Percentiles rank a stretch among this genome's conserved stretches.
Conservation (phyloP, 2,113 vertebrate genomes). For the Gymnarchus niloticus region DNA sequence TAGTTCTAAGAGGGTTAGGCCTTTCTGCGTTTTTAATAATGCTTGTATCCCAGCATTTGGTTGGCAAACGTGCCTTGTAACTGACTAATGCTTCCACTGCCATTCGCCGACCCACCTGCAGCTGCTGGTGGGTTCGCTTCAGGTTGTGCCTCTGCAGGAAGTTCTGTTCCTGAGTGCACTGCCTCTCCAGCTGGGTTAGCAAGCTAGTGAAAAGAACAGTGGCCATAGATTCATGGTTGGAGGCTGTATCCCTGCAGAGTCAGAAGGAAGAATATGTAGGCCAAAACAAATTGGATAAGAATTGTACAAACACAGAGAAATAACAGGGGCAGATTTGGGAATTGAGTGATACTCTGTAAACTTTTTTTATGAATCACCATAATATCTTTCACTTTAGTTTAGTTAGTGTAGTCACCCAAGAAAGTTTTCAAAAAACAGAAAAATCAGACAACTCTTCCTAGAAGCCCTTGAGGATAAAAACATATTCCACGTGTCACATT, state of each 20-base stretch:
- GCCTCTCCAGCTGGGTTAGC: conserved; percentile 81
- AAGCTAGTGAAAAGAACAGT: conserved; percentile 79
- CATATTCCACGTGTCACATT: too few relatives aligned
- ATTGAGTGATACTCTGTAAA: background rate
- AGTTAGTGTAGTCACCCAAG: background rate
- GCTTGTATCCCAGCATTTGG: background rate
- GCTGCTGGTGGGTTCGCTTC: conserved; percentile 86
- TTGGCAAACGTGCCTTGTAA: background rate
- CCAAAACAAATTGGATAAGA: too few relatives aligned
- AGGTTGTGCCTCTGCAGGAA: conserved; percentile 92
- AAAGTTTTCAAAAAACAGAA: background rate
- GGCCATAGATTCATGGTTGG: conserved; percentile 83
- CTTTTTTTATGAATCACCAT: background rate
- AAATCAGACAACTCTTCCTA: background rate
- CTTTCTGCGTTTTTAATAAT: too few relatives aligned
- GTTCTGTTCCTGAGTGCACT: conserved; percentile 83
- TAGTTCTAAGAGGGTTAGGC: too few relatives aligned
- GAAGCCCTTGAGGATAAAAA: too few relatives aligned
- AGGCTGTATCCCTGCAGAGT: conserved; percentile 65
- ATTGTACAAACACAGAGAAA: background rate
- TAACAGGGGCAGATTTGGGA: background rate
- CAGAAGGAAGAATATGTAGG: conserved; percentile 1
- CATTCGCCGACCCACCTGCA: conserved; percentile 69
- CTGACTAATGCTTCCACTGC: background rate
- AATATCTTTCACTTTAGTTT: background rate